Base-by-base conservation (phyloP, 2,888 invertebrate species). In the Eristalinus sepulchralis region DNA sequence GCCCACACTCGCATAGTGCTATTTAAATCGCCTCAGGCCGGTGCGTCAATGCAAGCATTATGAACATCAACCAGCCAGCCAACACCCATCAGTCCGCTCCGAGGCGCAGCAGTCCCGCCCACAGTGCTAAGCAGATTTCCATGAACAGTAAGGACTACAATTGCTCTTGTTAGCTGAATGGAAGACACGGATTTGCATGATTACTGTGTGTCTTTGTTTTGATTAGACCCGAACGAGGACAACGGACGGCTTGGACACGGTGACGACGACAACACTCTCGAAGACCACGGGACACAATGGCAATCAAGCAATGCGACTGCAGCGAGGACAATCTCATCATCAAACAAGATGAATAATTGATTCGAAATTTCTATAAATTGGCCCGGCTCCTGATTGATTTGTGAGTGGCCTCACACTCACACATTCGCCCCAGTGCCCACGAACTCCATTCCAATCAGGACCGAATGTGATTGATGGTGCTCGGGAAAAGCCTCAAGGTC, bases 181-280 rank as follows among this genome's bases (percentile, higher is more conserved):
- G 75, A 68, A 68, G 70, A 82, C 63, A 85, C 72, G 70, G 70
- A 83, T 86, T 86, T 86, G 86, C 86, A 86, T 86, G 86, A 86
- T 86, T 86, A 86, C 78, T 77, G 62, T 72, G 60, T 81, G 81
- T 76, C 81, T 83, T 78, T 86, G 82, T 83, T 83, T 67, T 79
- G 86, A 86, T 86, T 86, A 75, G 73, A 71, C 83, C 66, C 63
- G 75, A 86, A 83, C 64, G 55, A 73, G 78, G 55, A 78, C 86
- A 39, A 66, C 62, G 33, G 57, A 57, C 24, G 4, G 1, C 57
- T 9, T 27, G 2, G 57, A 22, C 10, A 22, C 24, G 11, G 24
- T 0, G 24, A 24, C 22, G 8, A 8, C 1, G 57, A 70, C 70
- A 62, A 57, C 67, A 5, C 27, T 27, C 27, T 5, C 59, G 73